A percentile compares a stretch with the other conserved stretches of the same genome.
Conservation (phyloP, 2,797 vertebrate genomes). For the Balearica regulorum region DNA sequence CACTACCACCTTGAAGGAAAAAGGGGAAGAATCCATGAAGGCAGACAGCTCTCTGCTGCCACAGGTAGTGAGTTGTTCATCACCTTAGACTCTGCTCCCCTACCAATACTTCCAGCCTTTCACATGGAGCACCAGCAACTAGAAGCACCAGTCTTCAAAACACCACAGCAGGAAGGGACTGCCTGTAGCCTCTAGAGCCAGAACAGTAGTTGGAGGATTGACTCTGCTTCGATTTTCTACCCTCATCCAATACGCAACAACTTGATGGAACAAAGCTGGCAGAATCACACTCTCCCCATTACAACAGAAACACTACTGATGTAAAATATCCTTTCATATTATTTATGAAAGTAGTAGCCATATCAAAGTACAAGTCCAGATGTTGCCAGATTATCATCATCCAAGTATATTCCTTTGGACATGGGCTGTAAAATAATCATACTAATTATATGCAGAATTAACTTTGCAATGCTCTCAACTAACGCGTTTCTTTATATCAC, state of each 20-base stretch:
- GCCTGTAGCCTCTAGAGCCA: background rate
- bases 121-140: background rate
- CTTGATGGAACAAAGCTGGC: background rate
- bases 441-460: background rate
- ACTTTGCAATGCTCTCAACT: background rate
- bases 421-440: background rate
- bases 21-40: background rate
- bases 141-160: background rate
- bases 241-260: background rate
- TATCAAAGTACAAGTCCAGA: background rate
- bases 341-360: background rate
- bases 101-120: background rate
- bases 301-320: background rate
- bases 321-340: background rate
- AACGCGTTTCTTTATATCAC: background rate
- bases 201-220: background rate
- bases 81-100: background rate
- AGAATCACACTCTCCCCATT: background rate
- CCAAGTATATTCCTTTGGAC: background rate
- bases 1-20: background rate
- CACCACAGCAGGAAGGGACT: background rate
- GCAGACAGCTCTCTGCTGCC: background rate
- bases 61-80: background rate
- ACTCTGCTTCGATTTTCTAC: background rate
- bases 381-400: background rate